Base-by-base conservation (phyloP, 37 sponge, comb jelly and placozoan genomes). In the Mnemiopsis leidyi region DNA sequence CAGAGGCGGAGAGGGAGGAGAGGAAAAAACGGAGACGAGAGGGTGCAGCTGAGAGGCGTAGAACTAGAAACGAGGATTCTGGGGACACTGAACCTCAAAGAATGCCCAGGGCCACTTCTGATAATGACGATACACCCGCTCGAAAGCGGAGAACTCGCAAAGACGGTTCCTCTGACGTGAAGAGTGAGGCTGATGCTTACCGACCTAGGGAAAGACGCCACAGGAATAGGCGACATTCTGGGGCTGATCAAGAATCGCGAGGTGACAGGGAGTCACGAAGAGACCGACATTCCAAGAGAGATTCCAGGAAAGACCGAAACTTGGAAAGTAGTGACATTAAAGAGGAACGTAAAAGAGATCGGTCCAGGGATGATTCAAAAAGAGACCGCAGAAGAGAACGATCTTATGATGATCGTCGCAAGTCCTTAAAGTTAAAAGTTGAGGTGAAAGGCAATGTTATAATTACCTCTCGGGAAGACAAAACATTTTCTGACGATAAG, bases 1-100 rank as follows among this genome's bases (percentile, higher is more conserved):
- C 61, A 48, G 30, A 28, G 30, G 25, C 75, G n/a, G 75, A 71
- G 75, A 71, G 75, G 30, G 75, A 71, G n/a, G 75, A 71, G 30
- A n/a, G 75, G 20, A 71, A 18, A 71, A 48, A 48, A 48, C 61
- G 61, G 13, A 48, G 61, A 48, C 61, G 61, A 5, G 61, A 48
- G 61, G 61, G 61, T 18, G 61, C 5, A 5, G 9, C 9, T 48
- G 61, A 48, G 61, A 48, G 61, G 13, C 61, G 61, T 48, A n/a
- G n/a, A n/a, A n/a, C n/a, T n/a, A 13, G 13, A 48, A 48, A 13
- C 61, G 61, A 48, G 13, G 13, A 48, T 48, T 48, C 61, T 5
- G 61, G 13, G 61, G 13, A 48, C 61, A 5, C 61, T 13, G 9
- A 13, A 18, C 61, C 61, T 13, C 61, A 13, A 18, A 48, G 61